Base-by-base conservation (phyloP, 2,888 invertebrate species). In the Drosophila ezoana region DNA sequence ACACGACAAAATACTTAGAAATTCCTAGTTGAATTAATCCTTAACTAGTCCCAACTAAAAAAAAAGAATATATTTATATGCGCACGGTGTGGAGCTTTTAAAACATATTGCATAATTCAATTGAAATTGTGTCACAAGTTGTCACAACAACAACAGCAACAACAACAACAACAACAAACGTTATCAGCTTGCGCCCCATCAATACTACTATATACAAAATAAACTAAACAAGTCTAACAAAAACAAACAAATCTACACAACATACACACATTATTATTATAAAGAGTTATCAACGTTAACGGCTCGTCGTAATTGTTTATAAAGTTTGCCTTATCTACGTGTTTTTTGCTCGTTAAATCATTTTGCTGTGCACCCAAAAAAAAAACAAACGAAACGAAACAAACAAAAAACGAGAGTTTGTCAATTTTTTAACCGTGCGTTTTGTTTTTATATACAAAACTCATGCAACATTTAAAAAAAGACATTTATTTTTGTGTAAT, bases 401-500 rank as follows among this genome's bases (percentile, higher is more conserved):
- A 20, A 52, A 56, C 14, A 41, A 57, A 3, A 65, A 72, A 56
- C 73, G 71, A 40, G 18, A 18, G 60, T 78, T 80, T 79, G 65
- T 78, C 74, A 74, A 58, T 74, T 70, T 74, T 65, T 60, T n/a
- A n/a, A 68, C 47, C 43, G 64, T 51, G 54, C 48, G 43, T 54
- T 64, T 72, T 58, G 43, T 53, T 64, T 35, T 62, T 14, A 44
- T 67, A 18, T 14, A 40, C 63, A 52, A 62, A 47, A 58, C 51
- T 57, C 44, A 35, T 41, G 80, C 73, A 76, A 68, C 54, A 71
- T 66, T 61, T 58, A 75, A 67, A 79, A 85, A 85, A 85, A 85
- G 89, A 85, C 85, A 85, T 85, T 89, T 89, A 74, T 81, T 81
- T 74, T 86, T 74, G 80, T 87, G 81, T 87, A 81, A 68, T 67